Conservation (phyloP, 2,113 vertebrate genomes). For the Bubalus kerabau region DNA sequence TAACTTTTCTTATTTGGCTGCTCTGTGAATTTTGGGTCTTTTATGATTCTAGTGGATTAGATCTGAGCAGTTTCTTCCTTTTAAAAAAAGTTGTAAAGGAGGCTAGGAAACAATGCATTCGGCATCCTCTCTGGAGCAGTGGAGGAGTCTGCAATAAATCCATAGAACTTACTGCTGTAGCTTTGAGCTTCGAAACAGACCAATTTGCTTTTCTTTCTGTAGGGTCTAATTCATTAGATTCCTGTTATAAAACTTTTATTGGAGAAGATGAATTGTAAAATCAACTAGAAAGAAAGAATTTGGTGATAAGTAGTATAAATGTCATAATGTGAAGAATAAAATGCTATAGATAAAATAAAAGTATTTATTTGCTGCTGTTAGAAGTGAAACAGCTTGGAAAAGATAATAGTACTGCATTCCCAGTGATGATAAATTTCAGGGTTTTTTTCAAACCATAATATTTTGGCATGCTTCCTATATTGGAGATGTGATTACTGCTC, state of each 20-base stretch:
- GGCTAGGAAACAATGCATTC: neutral
- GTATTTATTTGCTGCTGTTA: conserved; percentile 31
- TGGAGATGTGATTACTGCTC: neutral
- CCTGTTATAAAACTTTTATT: conserved; percentile 40
- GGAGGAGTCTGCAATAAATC: conserved; percentile 34
- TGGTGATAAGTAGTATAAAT: neutral
- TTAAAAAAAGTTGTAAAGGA: conserved; percentile 32
- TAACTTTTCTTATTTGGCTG: neutral
- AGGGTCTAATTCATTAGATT: conserved; percentile 52
- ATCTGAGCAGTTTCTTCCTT: neutral
- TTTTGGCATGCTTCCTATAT: neutral
- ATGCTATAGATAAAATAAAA: conserved; percentile 21
- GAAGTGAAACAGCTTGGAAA: conserved; percentile 25
- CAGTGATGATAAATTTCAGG: neutral
- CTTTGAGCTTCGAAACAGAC: conserved; percentile 8
- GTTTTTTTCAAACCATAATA: neutral
- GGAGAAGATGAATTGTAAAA: conserved; percentile 49
- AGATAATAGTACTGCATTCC: neutral
- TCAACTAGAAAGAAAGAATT: conserved; percentile 28
- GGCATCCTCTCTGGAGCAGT: neutral
- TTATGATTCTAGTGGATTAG: neutral
- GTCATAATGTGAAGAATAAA: conserved; percentile 34
- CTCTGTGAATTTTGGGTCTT: neutral
- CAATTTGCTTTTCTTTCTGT: conserved; percentile 38
- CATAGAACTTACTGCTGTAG: neutral